Percentiles rank a stretch among this genome's conserved stretches.
Conservation (phyloP, 2,113 vertebrate genomes). For the Cathartes aura region DNA sequence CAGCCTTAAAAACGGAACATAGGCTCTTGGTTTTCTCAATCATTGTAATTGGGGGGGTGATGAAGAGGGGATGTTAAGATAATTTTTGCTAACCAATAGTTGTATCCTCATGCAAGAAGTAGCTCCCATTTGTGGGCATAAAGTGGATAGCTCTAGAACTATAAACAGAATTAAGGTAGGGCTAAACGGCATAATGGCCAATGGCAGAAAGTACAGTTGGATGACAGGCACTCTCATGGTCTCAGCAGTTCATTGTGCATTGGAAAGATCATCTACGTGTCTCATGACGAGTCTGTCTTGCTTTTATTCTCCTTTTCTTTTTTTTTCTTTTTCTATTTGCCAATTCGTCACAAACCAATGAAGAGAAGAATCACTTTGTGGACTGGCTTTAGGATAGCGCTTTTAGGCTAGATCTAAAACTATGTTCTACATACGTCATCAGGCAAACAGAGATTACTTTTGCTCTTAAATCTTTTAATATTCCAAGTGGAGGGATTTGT, state of each 20-base stretch:
- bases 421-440: neutral
- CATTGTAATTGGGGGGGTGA: neutral
- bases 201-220: fast-evolving
- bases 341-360: neutral
- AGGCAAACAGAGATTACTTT: neutral
- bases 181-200: neutral
- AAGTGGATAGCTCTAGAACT: neutral
- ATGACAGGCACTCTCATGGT: fast-evolving
- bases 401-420: neutral
- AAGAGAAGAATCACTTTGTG: neutral
- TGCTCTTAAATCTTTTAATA: neutral
- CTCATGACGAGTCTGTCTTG: neutral
- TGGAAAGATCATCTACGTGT: neutral
- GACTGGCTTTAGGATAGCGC: neutral
- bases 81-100: neutral
- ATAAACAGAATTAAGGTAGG: neutral
- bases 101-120: neutral
- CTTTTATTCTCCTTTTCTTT: neutral
- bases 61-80: neutral
- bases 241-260: neutral
- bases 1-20: neutral
- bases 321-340: neutral
- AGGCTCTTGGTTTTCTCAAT: neutral
- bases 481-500: neutral
- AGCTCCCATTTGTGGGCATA: neutral